phyloP scores from a whole-genome alignment of 2,113 vertebrate species.

The Poeciliopsis occidentalis region DNA sequence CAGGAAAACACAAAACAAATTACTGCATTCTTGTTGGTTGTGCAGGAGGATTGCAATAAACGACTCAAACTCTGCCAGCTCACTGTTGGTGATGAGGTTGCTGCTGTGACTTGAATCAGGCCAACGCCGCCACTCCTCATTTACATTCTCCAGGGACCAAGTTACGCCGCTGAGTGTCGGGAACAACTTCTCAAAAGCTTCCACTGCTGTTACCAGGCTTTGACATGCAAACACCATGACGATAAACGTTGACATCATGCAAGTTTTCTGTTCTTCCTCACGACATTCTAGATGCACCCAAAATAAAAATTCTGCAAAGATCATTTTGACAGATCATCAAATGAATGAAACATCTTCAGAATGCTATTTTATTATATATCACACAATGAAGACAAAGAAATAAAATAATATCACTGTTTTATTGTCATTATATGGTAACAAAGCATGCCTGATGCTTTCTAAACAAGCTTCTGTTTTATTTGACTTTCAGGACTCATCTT shows the following conservation, averaged over 20 bases:
- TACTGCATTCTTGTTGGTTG: no score
- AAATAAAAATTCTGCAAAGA: no score
- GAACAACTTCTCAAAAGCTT: not conserved
- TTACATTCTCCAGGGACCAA: not conserved
- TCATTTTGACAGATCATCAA: no score
- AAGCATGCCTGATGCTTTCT: not conserved
- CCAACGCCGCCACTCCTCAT: not conserved
- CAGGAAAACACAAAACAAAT: no score
- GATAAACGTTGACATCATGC: not conserved
- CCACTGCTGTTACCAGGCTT: not conserved
- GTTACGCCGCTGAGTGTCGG: no score
- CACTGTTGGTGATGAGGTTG: not conserved
- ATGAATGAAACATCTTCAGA: no score
- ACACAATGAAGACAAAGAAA: no score
- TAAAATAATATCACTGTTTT: not conserved
- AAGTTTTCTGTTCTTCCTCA: not conserved
- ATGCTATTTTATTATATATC: no score
- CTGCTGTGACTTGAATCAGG: not conserved
- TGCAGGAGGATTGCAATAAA: no score
- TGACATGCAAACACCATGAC: not conserved
- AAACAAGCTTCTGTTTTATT: not conserved
- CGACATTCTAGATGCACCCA: no score
- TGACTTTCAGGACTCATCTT: conserved; percentile 27
- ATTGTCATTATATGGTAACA: not conserved
- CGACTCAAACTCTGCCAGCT: no score